Percentiles rank a stretch among this genome's conserved stretches.
These are phyloP conservation scores for Chaetophractus vellerosus DNA, from an alignment of 2,797 vertebrate genomes.

Conservation along the genomic window DNA sequence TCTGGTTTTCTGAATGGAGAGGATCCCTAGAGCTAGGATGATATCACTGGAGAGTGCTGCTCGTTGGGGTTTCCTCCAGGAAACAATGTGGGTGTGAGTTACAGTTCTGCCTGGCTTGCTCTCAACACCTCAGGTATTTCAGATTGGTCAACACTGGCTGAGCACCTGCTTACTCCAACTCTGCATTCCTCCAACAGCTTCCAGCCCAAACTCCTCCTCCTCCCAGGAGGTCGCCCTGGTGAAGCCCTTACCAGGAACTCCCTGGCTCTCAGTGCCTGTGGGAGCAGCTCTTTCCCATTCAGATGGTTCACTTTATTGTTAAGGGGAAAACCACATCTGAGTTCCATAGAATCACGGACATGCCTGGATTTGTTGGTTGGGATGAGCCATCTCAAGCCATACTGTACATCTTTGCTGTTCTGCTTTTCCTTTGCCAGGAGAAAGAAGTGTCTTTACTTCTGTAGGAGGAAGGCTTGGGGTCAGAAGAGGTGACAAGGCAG, in stretches of 20 bases:
- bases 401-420: background rate
- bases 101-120: background rate
- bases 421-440: background rate
- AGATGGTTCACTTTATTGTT: background rate
- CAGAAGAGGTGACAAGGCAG: background rate
- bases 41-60: background rate
- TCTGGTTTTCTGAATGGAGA: background rate
- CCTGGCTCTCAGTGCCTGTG: background rate
- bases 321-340: slow-evolving; percentile 50
- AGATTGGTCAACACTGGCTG: background rate
- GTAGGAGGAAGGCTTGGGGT: slow-evolving; percentile 39
- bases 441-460: background rate
- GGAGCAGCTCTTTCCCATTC: slow-evolving; percentile 1
- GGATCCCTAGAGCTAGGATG: background rate
- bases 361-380: slow-evolving; percentile 59
- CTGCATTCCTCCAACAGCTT: background rate
- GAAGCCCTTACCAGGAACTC: slow-evolving; percentile 18
- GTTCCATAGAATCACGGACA: slow-evolving; percentile 69
- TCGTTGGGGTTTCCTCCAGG: background rate
- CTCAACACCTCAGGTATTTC: background rate
- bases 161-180: background rate
- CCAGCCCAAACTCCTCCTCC: background rate
- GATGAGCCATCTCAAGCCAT: background rate
- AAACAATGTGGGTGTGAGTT: background rate
- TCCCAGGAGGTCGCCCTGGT: background rate